Percentiles rank a stretch among this genome's conserved stretches.
phyloP scores from a whole-genome alignment of 2,113 vertebrate species.

The Chinchilla lanigera region DNA sequence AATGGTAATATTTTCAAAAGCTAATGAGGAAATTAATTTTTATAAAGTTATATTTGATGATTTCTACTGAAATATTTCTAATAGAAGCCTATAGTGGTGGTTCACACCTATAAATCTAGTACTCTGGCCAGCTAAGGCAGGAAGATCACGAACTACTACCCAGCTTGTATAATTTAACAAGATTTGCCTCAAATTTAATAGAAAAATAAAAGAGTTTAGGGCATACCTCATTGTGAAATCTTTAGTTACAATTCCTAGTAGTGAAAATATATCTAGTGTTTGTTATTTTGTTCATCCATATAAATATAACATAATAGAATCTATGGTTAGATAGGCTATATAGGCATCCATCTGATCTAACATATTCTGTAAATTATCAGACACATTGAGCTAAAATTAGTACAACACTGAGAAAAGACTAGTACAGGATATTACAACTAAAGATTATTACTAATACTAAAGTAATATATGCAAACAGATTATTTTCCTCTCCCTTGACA shows the following conservation, averaged over 20 bases:
- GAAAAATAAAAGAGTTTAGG: not conserved
- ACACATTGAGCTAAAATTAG: not conserved
- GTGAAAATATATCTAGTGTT: not conserved
- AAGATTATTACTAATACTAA: not conserved
- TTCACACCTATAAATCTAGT: too few species aligned
- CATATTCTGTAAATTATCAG: not conserved
- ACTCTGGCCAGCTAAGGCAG: too few species aligned
- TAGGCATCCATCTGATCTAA: not conserved
- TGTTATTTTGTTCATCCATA: not conserved
- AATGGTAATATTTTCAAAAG: not conserved
- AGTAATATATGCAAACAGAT: not conserved
- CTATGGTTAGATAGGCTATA: not conserved
- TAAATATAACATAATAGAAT: not conserved
- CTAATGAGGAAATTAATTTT: not conserved
- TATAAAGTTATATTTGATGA: not conserved
- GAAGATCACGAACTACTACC: not conserved
- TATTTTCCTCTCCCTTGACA: not conserved
- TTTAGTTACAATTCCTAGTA: not conserved
- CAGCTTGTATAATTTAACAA: not conserved
- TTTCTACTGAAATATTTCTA: not conserved
- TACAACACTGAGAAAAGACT: not conserved
- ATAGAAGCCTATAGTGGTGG: too few species aligned
- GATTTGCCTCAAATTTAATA: not conserved
- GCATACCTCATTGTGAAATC: not conserved
- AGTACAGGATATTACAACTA: not conserved